These are phyloP conservation scores for Chlorocebus sabaeus DNA, from an alignment of 2,113 vertebrate genomes.

Conservation along the genomic window DNA sequence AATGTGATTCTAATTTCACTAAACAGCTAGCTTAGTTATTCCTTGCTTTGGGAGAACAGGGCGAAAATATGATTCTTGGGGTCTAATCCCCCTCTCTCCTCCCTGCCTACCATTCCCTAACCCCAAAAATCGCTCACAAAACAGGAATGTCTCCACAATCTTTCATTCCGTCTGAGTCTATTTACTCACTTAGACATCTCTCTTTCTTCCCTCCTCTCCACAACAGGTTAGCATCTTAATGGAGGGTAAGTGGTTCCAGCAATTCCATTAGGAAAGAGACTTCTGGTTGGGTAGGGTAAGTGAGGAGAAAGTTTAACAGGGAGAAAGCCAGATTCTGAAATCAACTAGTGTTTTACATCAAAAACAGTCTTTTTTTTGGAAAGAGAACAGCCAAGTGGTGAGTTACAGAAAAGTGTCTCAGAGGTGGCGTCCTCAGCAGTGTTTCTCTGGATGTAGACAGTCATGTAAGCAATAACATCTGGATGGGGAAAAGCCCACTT, in stretches of 20 bases:
- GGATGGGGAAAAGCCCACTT: slow-evolving; percentile 71
- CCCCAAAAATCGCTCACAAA: neutral
- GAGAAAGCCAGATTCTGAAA: slow-evolving; percentile 74
- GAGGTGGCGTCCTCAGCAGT: slow-evolving; percentile 54
- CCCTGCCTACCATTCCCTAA: neutral
- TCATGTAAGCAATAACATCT: slow-evolving; percentile 71
- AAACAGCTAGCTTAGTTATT: neutral
- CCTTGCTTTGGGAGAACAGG: neutral
- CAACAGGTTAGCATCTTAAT: slow-evolving; percentile 70
- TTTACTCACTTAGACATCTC: slow-evolving; percentile 5
- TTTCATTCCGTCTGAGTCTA: neutral
- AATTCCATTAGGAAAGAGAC: slow-evolving; percentile 70
- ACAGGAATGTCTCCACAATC: neutral
- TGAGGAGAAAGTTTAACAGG: slow-evolving; percentile 63
- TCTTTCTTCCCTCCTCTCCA: neutral
- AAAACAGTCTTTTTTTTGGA: slow-evolving; percentile 47
- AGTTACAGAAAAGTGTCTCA: slow-evolving; percentile 71
- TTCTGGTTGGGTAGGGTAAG: slow-evolving; percentile 46
- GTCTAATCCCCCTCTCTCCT: neutral
- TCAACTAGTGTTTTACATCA: slow-evolving; percentile 77
- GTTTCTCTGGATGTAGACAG: slow-evolving; percentile 66
- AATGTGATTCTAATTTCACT: neutral
- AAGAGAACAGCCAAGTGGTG: slow-evolving; percentile 35
- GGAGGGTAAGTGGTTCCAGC: slow-evolving; percentile 77
- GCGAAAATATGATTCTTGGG: neutral